Percentiles rank a stretch among this genome's conserved stretches.
Evolutionary conservation across 1,140 invertebrate species (phyloP).

Genomic region (Littorina saxatilis): DNA sequence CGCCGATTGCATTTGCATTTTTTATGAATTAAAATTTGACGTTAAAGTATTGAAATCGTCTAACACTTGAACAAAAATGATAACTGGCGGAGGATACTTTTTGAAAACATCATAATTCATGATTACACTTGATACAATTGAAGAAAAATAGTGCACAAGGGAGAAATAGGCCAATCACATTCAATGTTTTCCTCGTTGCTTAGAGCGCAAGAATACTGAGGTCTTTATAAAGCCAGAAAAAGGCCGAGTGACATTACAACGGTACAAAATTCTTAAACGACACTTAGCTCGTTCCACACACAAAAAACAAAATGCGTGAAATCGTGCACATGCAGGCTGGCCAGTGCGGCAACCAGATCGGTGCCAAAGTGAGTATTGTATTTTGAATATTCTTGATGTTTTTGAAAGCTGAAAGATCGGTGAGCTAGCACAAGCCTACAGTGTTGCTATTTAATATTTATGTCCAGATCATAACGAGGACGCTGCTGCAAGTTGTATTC

Average conservation of each 20-base stretch:
- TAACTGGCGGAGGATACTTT: too few species aligned
- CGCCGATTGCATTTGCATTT: too few species aligned
- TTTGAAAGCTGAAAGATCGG: background rate
- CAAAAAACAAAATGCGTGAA: conserved; percentile 38
- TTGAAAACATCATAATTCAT: too few species aligned
- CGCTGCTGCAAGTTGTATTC: background rate
- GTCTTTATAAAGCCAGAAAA: too few species aligned
- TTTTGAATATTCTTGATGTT: background rate
- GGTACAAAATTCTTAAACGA: background rate
- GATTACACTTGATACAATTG: background rate
- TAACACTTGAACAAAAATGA: too few species aligned
- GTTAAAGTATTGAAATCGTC: too few species aligned
- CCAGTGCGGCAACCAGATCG: conserved; percentile 42
- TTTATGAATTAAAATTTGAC: too few species aligned
- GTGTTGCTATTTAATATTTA: background rate
- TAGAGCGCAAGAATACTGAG: conserved; percentile 23
- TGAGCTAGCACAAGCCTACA: background rate
- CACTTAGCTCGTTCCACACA: conserved; percentile 30
- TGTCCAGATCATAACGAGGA: background rate
- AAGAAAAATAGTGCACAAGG: background rate
- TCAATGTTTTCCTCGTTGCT: background rate
- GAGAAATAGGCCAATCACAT: conserved; percentile 23
- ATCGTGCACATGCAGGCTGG: conserved; percentile 38
- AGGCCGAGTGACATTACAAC: background rate
- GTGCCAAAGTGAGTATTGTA: conserved; percentile 30